phyloP scores from a whole-genome alignment of 2,797 vertebrate species.

The Xiphophorus birchmanni region DNA sequence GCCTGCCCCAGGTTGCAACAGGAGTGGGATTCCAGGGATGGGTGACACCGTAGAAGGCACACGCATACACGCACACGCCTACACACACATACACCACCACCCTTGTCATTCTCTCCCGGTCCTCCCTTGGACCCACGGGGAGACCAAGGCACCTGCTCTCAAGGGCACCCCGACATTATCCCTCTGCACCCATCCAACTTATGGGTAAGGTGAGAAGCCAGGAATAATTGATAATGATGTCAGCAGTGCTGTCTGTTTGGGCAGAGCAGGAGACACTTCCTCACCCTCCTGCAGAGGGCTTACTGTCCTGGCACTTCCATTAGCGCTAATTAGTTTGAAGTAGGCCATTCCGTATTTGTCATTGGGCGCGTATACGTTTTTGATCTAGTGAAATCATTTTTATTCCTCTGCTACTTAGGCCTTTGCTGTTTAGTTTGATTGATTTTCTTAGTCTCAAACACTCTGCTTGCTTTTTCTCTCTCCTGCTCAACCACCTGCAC shows the following conservation, averaged over 20 bases:
- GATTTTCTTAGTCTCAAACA: slow-evolving; percentile 30
- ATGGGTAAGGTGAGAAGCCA: slow-evolving; percentile 80
- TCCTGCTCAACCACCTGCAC: slow-evolving; percentile 62
- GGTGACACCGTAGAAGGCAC: slow-evolving; percentile 55
- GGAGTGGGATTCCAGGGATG: slow-evolving; percentile 75
- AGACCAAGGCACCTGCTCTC: slow-evolving; percentile 53
- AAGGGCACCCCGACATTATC: slow-evolving; percentile 71
- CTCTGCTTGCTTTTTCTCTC: slow-evolving; percentile 23
- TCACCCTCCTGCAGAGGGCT: slow-evolving; percentile 75
- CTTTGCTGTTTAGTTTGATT: background rate
- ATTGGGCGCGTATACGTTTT: slow-evolving; percentile 32
- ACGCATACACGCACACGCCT: background rate
- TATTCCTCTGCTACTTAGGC: background rate
- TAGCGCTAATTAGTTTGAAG: slow-evolving; percentile 79
- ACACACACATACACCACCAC: background rate
- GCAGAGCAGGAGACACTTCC: slow-evolving; percentile 59
- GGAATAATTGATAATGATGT: slow-evolving; percentile 83
- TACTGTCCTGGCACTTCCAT: slow-evolving; percentile 75
- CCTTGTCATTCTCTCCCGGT: slow-evolving; percentile 44
- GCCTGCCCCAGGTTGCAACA: slow-evolving; percentile 59
- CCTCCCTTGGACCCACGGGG: slow-evolving; percentile 53
- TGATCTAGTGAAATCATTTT: slow-evolving; percentile 32
- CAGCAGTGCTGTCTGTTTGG: slow-evolving; percentile 68
- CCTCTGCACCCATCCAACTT: slow-evolving; percentile 40
- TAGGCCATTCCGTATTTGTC: slow-evolving; percentile 38